These are phyloP conservation scores for Spinus pinus DNA, from an alignment of 2,797 vertebrate genomes.

Conservation along the genomic window DNA sequence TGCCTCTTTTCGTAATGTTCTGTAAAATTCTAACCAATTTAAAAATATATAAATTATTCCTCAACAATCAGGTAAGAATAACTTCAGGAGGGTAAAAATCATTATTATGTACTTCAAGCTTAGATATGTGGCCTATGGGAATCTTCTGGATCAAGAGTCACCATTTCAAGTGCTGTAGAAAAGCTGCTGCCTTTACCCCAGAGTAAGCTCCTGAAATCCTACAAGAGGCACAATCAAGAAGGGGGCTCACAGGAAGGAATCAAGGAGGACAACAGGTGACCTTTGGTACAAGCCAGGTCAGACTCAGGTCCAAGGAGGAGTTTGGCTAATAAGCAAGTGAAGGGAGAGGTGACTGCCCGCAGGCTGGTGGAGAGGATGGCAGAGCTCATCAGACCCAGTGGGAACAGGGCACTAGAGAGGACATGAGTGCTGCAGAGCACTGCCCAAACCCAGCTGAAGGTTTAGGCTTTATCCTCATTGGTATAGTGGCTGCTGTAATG, in stretches of 20 bases:
- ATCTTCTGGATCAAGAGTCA: not conserved
- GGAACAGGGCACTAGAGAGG: not conserved
- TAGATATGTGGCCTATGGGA: not conserved
- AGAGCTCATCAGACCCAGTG: fast-evolving
- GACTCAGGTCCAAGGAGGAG: not conserved
- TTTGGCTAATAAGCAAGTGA: fast-evolving
- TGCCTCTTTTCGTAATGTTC: not conserved
- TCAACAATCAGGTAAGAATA: not conserved
- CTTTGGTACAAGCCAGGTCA: not conserved
- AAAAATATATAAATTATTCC: not conserved
- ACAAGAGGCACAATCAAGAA: not conserved
- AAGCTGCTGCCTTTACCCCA: not conserved
- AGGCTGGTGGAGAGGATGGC: not conserved
- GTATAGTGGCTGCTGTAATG: not conserved
- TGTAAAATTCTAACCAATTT: not conserved
- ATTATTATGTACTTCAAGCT: not conserved
- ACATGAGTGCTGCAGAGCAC: not conserved
- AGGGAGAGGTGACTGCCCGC: fast-evolving
- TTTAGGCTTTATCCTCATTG: not conserved
- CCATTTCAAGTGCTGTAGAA: not conserved
- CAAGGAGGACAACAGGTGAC: fast-evolving
- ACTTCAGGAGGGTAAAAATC: not conserved
- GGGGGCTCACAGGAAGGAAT: not conserved
- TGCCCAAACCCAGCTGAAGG: not conserved
- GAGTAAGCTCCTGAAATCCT: not conserved